Conservation (phyloP, 2,888 invertebrate genomes). For the Gonocerus acuteangulatus region DNA sequence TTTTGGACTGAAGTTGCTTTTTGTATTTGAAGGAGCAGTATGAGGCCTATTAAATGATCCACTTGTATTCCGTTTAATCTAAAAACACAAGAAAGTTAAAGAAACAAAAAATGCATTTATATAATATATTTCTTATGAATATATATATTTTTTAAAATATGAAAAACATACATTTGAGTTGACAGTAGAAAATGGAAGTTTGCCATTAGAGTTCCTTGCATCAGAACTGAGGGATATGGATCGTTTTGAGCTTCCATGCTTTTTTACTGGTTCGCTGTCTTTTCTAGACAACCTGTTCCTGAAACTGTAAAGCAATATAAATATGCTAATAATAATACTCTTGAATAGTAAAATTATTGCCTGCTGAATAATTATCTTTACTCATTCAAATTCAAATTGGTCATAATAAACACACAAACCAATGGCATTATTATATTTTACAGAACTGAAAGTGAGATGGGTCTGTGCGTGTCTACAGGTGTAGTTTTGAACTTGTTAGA, state of each 20-base stretch:
- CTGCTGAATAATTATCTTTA: no score
- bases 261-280: neutral
- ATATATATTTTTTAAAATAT: no score
- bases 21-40: conserved; percentile 5
- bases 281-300: conserved; percentile 5
- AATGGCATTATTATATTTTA: no score
- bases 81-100: no score
- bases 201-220: neutral
- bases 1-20: neutral
- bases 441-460: no score
- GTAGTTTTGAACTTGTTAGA: no score
- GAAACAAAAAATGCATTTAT: no score
- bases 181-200: conserved; percentile 12
- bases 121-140: no score
- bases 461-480: no score
- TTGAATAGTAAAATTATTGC: neutral
- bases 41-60: conserved; percentile 6
- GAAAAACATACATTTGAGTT: conserved; percentile 8
- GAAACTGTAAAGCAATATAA: neutral
- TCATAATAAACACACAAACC: no score
- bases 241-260: neutral
- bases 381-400: no score
- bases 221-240: conserved; percentile 5
- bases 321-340: neutral
- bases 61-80: neutral